Conservation (phyloP, 92 coral and sea anemone genomes). For the Porites divaricata region DNA sequence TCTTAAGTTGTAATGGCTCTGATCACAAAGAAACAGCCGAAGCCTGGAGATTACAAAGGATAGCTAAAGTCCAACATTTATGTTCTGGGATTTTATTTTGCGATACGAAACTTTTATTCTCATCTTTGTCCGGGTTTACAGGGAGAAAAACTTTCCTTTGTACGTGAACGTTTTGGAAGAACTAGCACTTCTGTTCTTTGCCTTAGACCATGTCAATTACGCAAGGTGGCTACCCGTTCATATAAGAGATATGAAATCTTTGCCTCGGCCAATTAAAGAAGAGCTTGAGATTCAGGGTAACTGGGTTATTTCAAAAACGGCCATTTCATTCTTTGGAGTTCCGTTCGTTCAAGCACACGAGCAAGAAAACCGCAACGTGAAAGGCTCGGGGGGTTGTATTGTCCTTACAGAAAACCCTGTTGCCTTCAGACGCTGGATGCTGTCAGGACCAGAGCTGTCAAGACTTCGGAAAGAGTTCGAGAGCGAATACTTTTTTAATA, state of each 20-base stretch:
- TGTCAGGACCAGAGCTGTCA: slow-evolving; percentile 27
- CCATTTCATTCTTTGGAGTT: slow-evolving; percentile 32
- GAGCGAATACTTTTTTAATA: background rate
- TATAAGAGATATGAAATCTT: slow-evolving; percentile 20
- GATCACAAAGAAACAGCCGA: slow-evolving; percentile 8
- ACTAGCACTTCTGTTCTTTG: slow-evolving; percentile 54
- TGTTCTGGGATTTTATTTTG: slow-evolving; percentile 31
- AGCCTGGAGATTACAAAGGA: slow-evolving; percentile 21
- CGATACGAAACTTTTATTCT: slow-evolving; percentile 4
- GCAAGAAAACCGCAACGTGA: slow-evolving; percentile 50
- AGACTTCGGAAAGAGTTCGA: slow-evolving; percentile 8
- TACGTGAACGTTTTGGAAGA: slow-evolving; percentile 44
- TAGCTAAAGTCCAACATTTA: slow-evolving; percentile 42
- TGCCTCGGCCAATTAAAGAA: slow-evolving; percentile 28
- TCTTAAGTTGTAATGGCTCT: background rate
- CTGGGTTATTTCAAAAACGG: slow-evolving; percentile 34
- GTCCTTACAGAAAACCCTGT: slow-evolving; percentile 58
- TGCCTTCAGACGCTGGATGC: slow-evolving; percentile 43
- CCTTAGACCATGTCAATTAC: slow-evolving; percentile 56
- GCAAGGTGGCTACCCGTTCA: slow-evolving; percentile 25
- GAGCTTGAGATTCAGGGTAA: slow-evolving; percentile 22
- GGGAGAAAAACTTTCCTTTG: slow-evolving; percentile 48
- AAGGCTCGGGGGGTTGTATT: slow-evolving; percentile 51
- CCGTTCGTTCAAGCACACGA: slow-evolving; percentile 51
- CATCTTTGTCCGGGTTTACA: slow-evolving; percentile 36